Percentiles rank a stretch among this genome's conserved stretches.
Evolutionary conservation across 1,140 invertebrate species (phyloP).

Genomic region (Bombus confusus): DNA sequence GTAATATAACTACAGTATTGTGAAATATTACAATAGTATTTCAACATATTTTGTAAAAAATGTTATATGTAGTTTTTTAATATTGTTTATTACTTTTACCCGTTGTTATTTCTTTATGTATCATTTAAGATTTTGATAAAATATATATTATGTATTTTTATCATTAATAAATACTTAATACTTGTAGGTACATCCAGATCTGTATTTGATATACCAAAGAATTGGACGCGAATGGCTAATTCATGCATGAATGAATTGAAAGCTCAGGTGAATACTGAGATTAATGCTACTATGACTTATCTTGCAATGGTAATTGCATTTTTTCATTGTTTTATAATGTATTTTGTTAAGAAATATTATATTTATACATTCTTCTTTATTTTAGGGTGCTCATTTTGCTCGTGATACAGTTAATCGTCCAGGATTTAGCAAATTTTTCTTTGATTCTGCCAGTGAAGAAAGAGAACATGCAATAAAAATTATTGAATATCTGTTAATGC

Average conservation of each 20-base stretch:
- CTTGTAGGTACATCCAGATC: constrained; percentile 79
- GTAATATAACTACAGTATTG: background rate
- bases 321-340: background rate
- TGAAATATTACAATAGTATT: background rate
- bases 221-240: constrained; percentile 87
- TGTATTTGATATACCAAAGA: constrained; percentile 79
- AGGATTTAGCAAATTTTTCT: constrained; percentile 95
- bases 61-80: background rate
- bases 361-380: background rate
- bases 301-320: constrained; percentile 87
- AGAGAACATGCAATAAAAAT: constrained; percentile 94
- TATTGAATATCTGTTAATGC: constrained; percentile 94
- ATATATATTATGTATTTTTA: background rate
- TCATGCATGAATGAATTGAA: constrained; percentile 86
- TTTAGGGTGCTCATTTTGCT: constrained; percentile 91
- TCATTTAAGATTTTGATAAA: background rate
- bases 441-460: constrained; percentile 93
- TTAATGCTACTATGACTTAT: constrained; percentile 91
- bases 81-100: too few relatives aligned
- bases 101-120: background rate
- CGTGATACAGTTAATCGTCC: constrained; percentile 90
- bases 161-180: background rate
- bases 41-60: background rate
- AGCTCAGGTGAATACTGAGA: constrained; percentile 89
- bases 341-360: background rate